Percentiles rank a stretch among this genome's conserved stretches.
phyloP scores from a whole-genome alignment of 2,797 vertebrate species.

The Cryptoblepharus egeriae region DNA sequence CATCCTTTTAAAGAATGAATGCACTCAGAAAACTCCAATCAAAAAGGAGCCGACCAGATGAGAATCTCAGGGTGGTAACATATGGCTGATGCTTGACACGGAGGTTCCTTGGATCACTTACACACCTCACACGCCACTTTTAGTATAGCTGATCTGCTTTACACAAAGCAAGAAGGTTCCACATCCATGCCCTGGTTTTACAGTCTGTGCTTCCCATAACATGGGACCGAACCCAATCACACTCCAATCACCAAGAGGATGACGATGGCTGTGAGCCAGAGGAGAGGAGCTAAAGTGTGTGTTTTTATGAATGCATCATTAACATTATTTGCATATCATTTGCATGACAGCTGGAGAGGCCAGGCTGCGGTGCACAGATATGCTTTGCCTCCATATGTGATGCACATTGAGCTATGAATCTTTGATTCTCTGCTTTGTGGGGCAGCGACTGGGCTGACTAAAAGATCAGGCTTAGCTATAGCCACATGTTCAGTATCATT shows the following conservation, averaged over 20 bases:
- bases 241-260: conserved; percentile 8
- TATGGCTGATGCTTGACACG: not conserved
- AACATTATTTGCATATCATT: conserved; percentile 37
- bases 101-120: conserved; percentile 2
- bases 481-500: not conserved
- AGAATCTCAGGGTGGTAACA: conserved; percentile 27
- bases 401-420: not conserved
- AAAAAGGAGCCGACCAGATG: conserved; percentile 9
- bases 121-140: not conserved
- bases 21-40: conserved; percentile 31
- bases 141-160: conserved; percentile 1
- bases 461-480: not conserved
- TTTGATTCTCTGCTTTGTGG: not conserved
- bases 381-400: not conserved
- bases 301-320: conserved; percentile 38
- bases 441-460: not conserved
- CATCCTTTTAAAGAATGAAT: conserved; percentile 31
- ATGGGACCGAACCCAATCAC: conserved; percentile 21
- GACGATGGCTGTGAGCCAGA: conserved; percentile 8
- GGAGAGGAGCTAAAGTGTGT: conserved; percentile 10
- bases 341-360: conserved; percentile 36
- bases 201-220: not conserved
- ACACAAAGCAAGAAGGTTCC: not conserved
- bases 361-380: not conserved
- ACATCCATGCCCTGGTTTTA: not conserved